phyloP scores from a whole-genome alignment of 2,888 invertebrate species.

The Furcula furcula region DNA sequence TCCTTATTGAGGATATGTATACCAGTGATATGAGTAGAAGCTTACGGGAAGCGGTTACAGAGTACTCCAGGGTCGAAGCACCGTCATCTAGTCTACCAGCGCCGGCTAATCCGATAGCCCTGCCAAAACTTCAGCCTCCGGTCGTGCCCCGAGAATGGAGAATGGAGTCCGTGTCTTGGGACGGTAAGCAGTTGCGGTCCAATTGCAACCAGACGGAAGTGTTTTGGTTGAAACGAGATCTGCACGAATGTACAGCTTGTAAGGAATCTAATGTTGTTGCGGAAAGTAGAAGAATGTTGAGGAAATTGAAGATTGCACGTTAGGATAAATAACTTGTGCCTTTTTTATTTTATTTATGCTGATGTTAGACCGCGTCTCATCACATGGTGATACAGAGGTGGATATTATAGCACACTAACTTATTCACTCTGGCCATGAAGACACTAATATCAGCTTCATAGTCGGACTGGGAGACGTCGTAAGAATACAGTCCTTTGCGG shows the following conservation, averaged over 20 bases:
- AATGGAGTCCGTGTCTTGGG: conserved; percentile 47
- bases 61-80: conserved; percentile 24
- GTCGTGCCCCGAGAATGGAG: conserved; percentile 55
- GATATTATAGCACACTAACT: too few relatives aligned
- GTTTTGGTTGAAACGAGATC: conserved; percentile 43
- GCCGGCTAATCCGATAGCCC: conserved; percentile 34
- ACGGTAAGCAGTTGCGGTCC: conserved; percentile 37
- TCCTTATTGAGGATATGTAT: conserved; percentile 47
- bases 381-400: too few relatives aligned
- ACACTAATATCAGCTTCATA: too few relatives aligned
- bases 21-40: conserved; percentile 27
- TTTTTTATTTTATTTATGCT: too few relatives aligned
- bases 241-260: conserved; percentile 33
- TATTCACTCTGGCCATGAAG: too few relatives aligned
- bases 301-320: conserved; percentile 11
- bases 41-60: conserved; percentile 13
- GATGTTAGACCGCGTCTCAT: too few relatives aligned
- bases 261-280: conserved; percentile 19
- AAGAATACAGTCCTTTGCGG: too few relatives aligned
- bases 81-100: conserved; percentile 28
- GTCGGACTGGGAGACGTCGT: too few relatives aligned
- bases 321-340: too few relatives aligned
- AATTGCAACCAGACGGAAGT: conserved; percentile 39
- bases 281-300: conserved; percentile 20
- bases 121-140: conserved; percentile 27